phyloP scores from a whole-genome alignment of 2,888 invertebrate genomes.

The Catonia carolina region DNA sequence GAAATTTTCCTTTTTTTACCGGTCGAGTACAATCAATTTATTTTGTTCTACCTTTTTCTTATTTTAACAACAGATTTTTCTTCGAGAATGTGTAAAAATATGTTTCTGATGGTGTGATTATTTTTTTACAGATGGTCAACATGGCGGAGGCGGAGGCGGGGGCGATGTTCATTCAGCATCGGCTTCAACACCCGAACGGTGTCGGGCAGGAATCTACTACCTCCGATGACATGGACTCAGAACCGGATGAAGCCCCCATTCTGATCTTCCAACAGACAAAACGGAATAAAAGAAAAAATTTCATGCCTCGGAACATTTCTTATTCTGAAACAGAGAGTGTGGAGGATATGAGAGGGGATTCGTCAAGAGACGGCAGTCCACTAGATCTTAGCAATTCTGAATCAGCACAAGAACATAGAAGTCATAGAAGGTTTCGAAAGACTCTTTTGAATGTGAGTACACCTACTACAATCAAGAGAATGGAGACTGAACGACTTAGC shows the following conservation, averaged over 20 bases:
- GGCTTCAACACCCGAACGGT: constrained; percentile 50
- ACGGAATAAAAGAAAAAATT: constrained; percentile 70
- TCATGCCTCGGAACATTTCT: constrained; percentile 66
- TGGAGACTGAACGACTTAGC: constrained; percentile 1
- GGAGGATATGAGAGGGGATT: constrained; percentile 18
- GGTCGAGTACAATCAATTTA: too few relatives aligned
- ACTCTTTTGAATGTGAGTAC: constrained; percentile 21
- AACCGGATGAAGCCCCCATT: constrained; percentile 41
- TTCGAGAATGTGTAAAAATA: too few relatives aligned
- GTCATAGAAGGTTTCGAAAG: constrained; percentile 25
- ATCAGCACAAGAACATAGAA: constrained; percentile 15
- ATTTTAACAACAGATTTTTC: too few relatives aligned
- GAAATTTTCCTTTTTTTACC: too few relatives aligned
- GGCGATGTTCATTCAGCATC: constrained; percentile 53
- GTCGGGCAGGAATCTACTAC: constrained; percentile 35
- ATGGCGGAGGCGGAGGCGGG: constrained; percentile 44
- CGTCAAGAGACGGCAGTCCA: constrained; percentile 33
- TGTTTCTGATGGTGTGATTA: too few relatives aligned
- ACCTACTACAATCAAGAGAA: constrained; percentile 11
- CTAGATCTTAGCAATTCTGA: constrained; percentile 41
- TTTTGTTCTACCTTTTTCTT: too few relatives aligned
- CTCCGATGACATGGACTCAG: constrained; percentile 51
- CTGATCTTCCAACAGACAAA: constrained; percentile 44
- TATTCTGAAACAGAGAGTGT: constrained; percentile 37
- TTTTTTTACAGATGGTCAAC: constrained; percentile 34